Evolutionary conservation across 2,797 vertebrate species (phyloP).

Genomic region (Dermochelys coriacea): DNA sequence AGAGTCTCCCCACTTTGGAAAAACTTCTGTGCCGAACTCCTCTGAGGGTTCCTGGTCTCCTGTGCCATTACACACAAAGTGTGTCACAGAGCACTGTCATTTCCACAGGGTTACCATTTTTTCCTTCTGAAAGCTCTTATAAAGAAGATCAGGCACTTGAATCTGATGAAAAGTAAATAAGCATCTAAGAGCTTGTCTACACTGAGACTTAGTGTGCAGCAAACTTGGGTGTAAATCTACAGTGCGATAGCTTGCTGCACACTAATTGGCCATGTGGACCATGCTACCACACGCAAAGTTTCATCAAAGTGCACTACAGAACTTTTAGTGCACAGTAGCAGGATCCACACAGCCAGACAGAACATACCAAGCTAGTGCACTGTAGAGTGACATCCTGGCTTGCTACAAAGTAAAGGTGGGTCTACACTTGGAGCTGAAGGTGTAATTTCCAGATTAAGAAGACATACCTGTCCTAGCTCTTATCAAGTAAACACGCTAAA

Average conservation of each 20-base stretch:
- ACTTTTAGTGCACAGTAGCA: background rate
- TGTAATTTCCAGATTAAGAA: background rate
- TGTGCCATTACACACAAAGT: background rate
- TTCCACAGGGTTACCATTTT: background rate
- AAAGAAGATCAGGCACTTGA: background rate
- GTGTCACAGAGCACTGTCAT: background rate
- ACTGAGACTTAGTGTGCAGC: background rate
- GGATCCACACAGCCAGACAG: background rate
- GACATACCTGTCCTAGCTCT: background rate
- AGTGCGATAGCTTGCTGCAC: background rate
- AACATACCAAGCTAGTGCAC: no score
- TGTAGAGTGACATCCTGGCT: background rate
- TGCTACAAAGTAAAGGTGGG: background rate
- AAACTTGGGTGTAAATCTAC: background rate
- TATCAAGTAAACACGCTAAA: background rate
- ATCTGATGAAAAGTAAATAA: background rate
- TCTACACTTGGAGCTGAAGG: background rate
- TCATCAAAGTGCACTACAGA: background rate
- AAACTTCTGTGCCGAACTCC: background rate
- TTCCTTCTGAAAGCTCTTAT: background rate
- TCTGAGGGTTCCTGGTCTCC: background rate
- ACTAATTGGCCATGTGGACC: background rate
- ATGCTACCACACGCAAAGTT: background rate
- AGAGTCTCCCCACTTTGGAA: background rate
- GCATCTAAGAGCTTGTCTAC: background rate